Evolutionary conservation across 1,140 invertebrate species (phyloP).

Genomic region (Lucilia cuprina): DNA sequence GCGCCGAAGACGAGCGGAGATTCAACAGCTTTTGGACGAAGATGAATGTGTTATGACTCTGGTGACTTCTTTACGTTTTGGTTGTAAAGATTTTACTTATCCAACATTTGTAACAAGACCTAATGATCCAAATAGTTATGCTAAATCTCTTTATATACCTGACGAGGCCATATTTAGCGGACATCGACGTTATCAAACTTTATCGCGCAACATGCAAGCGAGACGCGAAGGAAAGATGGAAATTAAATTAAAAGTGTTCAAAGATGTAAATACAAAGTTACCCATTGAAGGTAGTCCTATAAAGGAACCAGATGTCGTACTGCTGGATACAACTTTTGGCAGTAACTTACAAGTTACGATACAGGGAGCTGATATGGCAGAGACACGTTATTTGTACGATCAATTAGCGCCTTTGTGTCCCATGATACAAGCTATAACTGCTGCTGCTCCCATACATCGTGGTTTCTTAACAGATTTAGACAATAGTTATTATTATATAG

Average conservation of each 20-base stretch:
- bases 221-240: conserved; percentile 93
- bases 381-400: conserved; percentile 96
- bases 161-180: conserved; percentile 92
- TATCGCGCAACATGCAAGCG: conserved; percentile 91
- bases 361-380: conserved; percentile 90
- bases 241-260: conserved; percentile 95
- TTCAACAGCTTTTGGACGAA: conserved; percentile 74
- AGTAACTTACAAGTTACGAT: conserved; percentile 95
- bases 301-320: conserved; percentile 82
- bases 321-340: conserved; percentile 99
- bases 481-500: conserved; percentile 96
- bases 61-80: conserved; percentile 92
- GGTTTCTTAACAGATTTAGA: conserved; percentile 94
- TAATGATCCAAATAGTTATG: conserved; percentile 71
- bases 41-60: conserved; percentile 89
- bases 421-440: conserved; percentile 95
- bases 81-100: conserved; percentile 85
- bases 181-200: conserved; percentile 94
- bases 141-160: conserved; percentile 92
- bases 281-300: conserved; percentile 77
- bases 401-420: conserved; percentile 97
- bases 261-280: conserved; percentile 85
- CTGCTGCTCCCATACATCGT: conserved; percentile 92
- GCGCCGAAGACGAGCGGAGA: conserved; percentile 88
- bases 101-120: conserved; percentile 78